phyloP scores from a whole-genome alignment of 2,888 invertebrate species.

The Trachelus tabidus region DNA sequence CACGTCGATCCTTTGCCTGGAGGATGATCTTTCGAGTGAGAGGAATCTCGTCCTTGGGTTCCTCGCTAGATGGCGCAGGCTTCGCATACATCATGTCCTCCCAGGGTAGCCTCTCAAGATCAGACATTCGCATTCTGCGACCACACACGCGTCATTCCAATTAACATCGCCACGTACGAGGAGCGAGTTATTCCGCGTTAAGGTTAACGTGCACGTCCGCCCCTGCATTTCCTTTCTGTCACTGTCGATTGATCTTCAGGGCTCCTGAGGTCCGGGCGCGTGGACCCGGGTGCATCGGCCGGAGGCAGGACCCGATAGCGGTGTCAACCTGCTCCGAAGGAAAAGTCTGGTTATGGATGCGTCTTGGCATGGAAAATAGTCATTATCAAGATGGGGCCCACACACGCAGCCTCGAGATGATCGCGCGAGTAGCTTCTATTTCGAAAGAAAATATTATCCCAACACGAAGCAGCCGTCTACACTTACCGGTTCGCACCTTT shows the following conservation, averaged over 20 bases:
- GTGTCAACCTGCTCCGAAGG: neutral
- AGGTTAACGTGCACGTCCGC: constrained; percentile 31
- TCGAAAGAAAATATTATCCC: constrained; percentile 59
- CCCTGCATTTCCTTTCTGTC: neutral
- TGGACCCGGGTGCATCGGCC: constrained; percentile 30
- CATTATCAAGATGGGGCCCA: constrained; percentile 23
- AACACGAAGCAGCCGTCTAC: constrained; percentile 42
- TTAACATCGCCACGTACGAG: constrained; percentile 34
- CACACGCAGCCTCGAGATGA: constrained; percentile 29
- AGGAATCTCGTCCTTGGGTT: constrained; percentile 48
- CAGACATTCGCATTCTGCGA: constrained; percentile 24
- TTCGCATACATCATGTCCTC: constrained; percentile 31
- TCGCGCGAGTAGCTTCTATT: constrained; percentile 53
- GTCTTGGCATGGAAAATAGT: constrained; percentile 1
- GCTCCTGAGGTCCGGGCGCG: neutral
- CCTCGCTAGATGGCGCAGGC: constrained; percentile 32
- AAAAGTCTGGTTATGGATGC: constrained; percentile 11
- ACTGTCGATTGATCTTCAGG: neutral
- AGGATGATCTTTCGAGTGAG: constrained; percentile 29
- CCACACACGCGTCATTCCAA: constrained; percentile 48
- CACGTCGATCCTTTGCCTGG: neutral
- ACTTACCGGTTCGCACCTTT: constrained; percentile 34
- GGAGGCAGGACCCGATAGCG: neutral
- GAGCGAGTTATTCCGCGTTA: constrained; percentile 31
- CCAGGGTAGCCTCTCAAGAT: constrained; percentile 36